Percentiles rank a stretch among this genome's conserved stretches.
Conservation (phyloP, 2,888 invertebrate genomes). For the Dicranocentrus wangi region DNA sequence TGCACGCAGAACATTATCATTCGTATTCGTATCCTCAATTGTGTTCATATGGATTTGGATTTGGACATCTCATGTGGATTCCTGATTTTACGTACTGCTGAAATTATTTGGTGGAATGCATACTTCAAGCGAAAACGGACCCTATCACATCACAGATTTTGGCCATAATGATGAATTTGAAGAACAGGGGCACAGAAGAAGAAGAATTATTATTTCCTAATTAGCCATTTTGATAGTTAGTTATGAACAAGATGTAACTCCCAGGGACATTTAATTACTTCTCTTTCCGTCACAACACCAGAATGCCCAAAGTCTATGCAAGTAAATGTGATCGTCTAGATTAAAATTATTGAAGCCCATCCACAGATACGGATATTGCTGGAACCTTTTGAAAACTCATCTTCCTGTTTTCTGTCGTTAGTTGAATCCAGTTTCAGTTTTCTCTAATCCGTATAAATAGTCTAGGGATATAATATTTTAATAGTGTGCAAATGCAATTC, state of each 20-base stretch:
- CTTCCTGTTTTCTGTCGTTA: background rate
- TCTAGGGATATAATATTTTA: no score
- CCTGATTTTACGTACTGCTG: no score
- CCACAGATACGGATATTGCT: constrained; percentile 32
- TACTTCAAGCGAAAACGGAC: no score
- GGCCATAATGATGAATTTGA: constrained; percentile 28
- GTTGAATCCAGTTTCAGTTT: constrained; percentile 34
- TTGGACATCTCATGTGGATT: no score
- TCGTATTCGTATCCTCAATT: constrained; percentile 33
- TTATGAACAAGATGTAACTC: constrained; percentile 8
- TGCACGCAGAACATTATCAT: constrained; percentile 29
- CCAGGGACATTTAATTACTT: constrained; percentile 30
- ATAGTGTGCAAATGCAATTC: no score
- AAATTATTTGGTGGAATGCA: no score
- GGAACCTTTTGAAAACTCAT: background rate
- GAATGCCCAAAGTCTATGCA: background rate
- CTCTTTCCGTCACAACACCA: background rate
- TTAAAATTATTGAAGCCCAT: constrained; percentile 21
- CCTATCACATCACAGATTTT: no score
- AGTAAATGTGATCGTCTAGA: constrained; percentile 14
- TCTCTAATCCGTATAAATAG: no score
- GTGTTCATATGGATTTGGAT: no score
- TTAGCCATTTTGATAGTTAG: background rate
- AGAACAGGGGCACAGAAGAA: background rate
- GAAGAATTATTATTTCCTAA: background rate